Conservation (phyloP, 2,113 vertebrate species). For the Cacatua alba region DNA sequence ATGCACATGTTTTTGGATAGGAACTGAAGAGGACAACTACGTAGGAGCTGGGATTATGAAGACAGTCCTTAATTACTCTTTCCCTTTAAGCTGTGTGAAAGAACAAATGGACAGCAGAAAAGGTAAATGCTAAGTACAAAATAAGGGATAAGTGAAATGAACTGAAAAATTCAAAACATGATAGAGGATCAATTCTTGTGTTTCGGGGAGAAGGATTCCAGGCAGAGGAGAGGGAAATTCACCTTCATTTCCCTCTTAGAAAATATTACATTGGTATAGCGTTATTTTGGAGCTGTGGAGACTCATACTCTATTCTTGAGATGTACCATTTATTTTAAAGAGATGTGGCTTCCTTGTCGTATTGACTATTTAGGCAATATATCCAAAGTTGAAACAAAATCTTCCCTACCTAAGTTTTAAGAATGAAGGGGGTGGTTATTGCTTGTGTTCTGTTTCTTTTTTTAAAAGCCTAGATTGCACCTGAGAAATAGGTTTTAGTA, state of each 20-base stretch:
- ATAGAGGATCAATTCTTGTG: not conserved
- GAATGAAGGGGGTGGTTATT: not conserved
- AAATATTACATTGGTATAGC: not conserved
- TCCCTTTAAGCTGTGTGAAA: not conserved
- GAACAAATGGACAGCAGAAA: not conserved
- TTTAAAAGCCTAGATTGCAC: not conserved
- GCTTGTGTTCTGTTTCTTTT: not conserved
- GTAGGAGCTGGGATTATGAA: not conserved
- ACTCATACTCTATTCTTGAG: not conserved
- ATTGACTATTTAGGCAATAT: not conserved
- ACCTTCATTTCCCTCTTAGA: not conserved
- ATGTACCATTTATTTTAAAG: not conserved
- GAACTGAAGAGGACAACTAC: not conserved
- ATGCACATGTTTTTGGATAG: not conserved
- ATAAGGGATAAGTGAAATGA: not conserved
- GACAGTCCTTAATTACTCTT: not conserved
- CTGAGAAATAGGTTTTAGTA: not conserved
- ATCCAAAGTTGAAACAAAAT: not conserved
- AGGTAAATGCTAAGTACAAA: not conserved
- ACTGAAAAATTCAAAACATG: not conserved
- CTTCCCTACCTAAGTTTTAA: not conserved
- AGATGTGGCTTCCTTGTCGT: not conserved
- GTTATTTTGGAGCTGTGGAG: not conserved
- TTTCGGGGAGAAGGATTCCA: not conserved
- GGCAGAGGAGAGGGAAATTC: not conserved